Conservation (phyloP, 2,113 vertebrate species). For the Eira barbara region DNA sequence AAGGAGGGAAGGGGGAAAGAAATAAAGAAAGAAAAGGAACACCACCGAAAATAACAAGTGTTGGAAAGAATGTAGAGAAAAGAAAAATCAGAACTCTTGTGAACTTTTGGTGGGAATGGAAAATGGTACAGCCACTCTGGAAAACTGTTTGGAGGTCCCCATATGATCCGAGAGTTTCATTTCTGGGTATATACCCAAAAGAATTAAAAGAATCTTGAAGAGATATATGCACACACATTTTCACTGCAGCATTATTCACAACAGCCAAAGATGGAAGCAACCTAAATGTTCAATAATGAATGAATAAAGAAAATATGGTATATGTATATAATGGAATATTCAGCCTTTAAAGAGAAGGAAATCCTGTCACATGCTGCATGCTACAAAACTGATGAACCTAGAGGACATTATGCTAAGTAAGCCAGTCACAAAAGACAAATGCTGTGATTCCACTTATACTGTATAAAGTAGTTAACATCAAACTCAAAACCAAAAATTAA, state of each 20-base stretch:
- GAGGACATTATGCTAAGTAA: neutral
- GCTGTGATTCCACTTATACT: neutral
- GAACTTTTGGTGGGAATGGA: neutral
- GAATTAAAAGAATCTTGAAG: neutral
- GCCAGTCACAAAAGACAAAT: neutral
- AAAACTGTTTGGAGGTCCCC: neutral
- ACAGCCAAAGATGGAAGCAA: neutral
- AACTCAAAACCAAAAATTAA: neutral
- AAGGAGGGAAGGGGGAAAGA: too few species aligned
- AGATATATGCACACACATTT: neutral
- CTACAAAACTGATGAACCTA: neutral
- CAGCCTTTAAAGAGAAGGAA: neutral
- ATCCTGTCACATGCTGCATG: neutral
- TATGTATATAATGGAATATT: neutral
- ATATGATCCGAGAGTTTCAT: neutral
- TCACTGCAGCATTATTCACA: neutral
- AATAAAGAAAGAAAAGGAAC: neutral
- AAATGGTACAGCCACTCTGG: neutral
- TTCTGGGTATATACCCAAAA: neutral
- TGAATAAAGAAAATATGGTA: neutral
- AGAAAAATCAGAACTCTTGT: neutral
- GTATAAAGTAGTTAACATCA: neutral
- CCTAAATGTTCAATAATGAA: neutral
- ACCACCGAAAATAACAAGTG: neutral
- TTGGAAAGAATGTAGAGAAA: neutral